These are phyloP conservation scores for Phoronis australis DNA, from an alignment of 2,888 invertebrate genomes.

Conservation along the genomic window DNA sequence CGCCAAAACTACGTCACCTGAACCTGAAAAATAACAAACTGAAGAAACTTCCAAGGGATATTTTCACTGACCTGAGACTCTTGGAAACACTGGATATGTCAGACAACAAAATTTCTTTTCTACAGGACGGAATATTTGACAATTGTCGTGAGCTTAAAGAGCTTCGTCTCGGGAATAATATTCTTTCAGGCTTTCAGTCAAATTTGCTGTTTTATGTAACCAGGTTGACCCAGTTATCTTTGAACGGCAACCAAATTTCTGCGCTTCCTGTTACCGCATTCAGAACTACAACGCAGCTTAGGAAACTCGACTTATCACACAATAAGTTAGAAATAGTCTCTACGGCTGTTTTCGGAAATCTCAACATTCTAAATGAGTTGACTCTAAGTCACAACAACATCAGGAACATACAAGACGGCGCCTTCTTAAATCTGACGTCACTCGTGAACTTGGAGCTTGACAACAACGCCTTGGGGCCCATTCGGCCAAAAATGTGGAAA, in stretches of 20 bases:
- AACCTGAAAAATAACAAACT: background rate
- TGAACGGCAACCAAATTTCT: too few relatives aligned
- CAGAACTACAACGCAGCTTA: too few relatives aligned
- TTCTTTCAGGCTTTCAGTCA: too few relatives aligned
- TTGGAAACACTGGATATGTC: background rate
- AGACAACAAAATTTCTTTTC: background rate
- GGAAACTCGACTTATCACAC: too few relatives aligned
- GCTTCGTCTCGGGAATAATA: background rate
- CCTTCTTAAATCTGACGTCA: too few relatives aligned
- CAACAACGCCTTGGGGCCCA: too few relatives aligned
- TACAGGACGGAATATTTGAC: background rate
- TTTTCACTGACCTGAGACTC: background rate
- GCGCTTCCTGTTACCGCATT: too few relatives aligned
- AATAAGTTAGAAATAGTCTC: background rate
- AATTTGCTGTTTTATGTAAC: too few relatives aligned
- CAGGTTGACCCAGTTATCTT: too few relatives aligned
- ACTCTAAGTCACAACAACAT: background rate
- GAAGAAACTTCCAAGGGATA: background rate
- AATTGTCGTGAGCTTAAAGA: background rate
- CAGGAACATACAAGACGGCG: background rate
- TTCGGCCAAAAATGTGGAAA: too few relatives aligned
- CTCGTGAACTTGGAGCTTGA: too few relatives aligned
- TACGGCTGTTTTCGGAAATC: background rate
- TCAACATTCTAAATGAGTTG: background rate
- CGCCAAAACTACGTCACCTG: background rate